Evolutionary conservation across 2,797 vertebrate genomes (phyloP), one percentile per base, ranked within the genome.

Genomic region (Staurois parvus): DNA sequence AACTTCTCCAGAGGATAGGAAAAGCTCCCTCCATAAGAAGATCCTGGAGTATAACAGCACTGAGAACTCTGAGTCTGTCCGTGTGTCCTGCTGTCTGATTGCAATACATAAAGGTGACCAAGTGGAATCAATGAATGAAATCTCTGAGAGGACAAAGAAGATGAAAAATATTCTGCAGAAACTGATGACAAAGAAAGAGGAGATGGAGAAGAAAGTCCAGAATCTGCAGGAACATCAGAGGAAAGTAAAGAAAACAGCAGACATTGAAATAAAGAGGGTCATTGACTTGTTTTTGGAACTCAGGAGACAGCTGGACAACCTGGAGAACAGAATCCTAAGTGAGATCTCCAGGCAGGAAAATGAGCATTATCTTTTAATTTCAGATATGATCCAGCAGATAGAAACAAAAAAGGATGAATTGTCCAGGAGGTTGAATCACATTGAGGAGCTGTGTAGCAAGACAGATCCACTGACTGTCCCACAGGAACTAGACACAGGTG

Each of bases 51-150:
- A 80, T 34, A 69, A 70, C 42, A 56, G 66, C 45, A n/a, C 24
- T 19, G 19, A 80, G 40, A 37, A 79, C 2, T 19, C 66, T 1
- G n/a, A 15, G 4, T 69, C 40, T 32, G 64, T 79, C 19, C 67
- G 64, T 32, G 77, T 79, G 28, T 80, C 59, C 24, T 62, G 68
- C 21, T 80, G 78, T 48, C 26, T 80, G 28, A 67, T 67, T 8
- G 42, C 52, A 29, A 34, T 28, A 9, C 66, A 80, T 12, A 9
- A 42, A 45, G 30, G 11, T 3, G 64, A 69, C 6, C 11, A n/a
- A 2, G 4, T 79, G 17, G 26, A 68, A n/a, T 19, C 66, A n/a
- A 2, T 56, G n/a, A 19, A 32, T 2, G 67, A 56, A 42, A 66
- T 40, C 66, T 32, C 21, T 0, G 34, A 68, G 17, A 79, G 10